Evolutionary conservation across 2,888 invertebrate species (phyloP).

Genomic region (Monochamus alternatus): DNA sequence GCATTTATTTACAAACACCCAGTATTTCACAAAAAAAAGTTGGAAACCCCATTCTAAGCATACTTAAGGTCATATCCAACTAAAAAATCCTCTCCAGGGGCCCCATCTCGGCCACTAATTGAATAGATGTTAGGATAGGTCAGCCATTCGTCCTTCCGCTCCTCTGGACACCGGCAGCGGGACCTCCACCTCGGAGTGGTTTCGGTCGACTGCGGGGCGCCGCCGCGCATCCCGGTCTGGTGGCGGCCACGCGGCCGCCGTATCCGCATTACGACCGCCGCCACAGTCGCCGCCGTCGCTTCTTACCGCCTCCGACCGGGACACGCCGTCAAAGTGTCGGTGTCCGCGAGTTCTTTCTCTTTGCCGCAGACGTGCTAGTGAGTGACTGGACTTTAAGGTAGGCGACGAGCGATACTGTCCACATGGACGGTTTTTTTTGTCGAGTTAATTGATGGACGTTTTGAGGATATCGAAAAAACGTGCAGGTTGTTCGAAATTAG

Average conservation of each 20-base stretch:
- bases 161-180: neutral
- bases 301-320: slow-evolving; percentile 44
- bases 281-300: slow-evolving; percentile 44
- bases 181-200: neutral
- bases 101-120: slow-evolving; percentile 3
- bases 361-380: neutral
- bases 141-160: neutral
- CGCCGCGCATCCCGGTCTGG: slow-evolving; percentile 62
- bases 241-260: slow-evolving; percentile 64
- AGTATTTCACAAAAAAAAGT: too few species aligned
- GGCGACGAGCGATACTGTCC: neutral
- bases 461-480: too few species aligned
- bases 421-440: too few species aligned
- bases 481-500: too few species aligned
- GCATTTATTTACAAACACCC: too few species aligned
- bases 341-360: too few species aligned
- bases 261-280: slow-evolving; percentile 67
- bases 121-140: neutral
- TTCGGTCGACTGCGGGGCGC: slow-evolving; percentile 46
- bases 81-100: neutral
- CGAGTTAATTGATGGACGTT: too few species aligned
- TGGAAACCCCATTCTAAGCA: neutral
- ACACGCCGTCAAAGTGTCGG: neutral
- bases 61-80: neutral
- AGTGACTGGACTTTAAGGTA: slow-evolving; percentile 3